A percentile compares a stretch with the other conserved stretches of the same genome.
Evolutionary conservation across 1,140 invertebrate genomes (phyloP).

Genomic region (Prorops nasuta): DNA sequence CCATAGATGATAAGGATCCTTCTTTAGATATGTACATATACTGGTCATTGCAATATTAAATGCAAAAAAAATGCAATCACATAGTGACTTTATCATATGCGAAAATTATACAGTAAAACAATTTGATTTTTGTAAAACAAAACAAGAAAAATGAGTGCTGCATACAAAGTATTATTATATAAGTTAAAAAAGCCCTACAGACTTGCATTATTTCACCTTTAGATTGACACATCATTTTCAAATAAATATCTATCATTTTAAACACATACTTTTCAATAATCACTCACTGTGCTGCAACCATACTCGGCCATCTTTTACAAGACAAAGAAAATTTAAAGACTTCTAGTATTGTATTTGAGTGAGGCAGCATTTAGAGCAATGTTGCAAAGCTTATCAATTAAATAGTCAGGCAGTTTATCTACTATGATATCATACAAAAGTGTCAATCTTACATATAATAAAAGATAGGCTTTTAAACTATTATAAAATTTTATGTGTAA

Average conservation of each 20-base stretch:
- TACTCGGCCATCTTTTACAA: not conserved
- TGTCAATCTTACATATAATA: slow-evolving; percentile 16
- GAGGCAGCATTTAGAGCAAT: no score
- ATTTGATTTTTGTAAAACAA: not conserved
- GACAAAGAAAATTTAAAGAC: not conserved
- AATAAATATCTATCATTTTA: not conserved
- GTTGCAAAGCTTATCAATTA: not conserved
- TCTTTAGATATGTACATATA: not conserved
- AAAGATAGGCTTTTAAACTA: slow-evolving; percentile 14
- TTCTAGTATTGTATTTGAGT: no score
- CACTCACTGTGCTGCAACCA: not conserved
- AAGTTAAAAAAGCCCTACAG: not conserved
- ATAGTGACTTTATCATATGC: no score
- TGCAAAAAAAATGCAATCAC: not conserved
- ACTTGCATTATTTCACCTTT: not conserved
- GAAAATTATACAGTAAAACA: not conserved
- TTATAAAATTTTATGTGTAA: slow-evolving; percentile 9
- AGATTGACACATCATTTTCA: not conserved
- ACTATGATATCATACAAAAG: slow-evolving; percentile 3
- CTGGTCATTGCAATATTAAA: not conserved
- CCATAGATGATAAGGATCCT: not conserved
- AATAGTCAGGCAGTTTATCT: not conserved
- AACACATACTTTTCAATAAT: not conserved
- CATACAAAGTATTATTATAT: not conserved
- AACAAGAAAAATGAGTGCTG: not conserved